phyloP scores from a whole-genome alignment of 2,888 invertebrate species.

The Dusona sp. region DNA sequence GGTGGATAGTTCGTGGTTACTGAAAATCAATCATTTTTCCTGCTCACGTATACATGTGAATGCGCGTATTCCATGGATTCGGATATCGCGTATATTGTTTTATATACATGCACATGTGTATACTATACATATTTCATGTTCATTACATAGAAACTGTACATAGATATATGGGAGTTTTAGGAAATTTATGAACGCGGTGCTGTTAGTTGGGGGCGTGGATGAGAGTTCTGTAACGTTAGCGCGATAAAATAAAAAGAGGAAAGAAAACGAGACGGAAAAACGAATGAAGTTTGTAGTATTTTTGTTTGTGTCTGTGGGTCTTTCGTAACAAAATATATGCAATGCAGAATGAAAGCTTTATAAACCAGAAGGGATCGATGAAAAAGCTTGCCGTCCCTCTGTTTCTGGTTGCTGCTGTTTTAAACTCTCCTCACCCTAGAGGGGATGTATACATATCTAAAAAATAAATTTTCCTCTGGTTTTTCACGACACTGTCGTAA shows the following conservation, averaged over 20 bases:
- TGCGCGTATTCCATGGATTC: neutral
- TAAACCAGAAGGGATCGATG: slow-evolving; percentile 55
- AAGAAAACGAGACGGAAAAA: slow-evolving; percentile 17
- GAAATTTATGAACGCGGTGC: slow-evolving; percentile 54
- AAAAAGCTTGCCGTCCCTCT: slow-evolving; percentile 39
- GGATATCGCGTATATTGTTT: neutral
- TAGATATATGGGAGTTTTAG: slow-evolving; percentile 28
- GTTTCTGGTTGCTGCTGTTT: slow-evolving; percentile 8
- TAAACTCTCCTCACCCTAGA: neutral
- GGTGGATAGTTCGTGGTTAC: slow-evolving; percentile 35
- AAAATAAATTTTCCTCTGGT: slow-evolving; percentile 40
- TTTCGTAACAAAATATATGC: slow-evolving; percentile 48
- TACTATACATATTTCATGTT: neutral
- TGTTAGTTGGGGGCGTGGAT: slow-evolving; percentile 4
- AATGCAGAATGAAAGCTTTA: slow-evolving; percentile 45
- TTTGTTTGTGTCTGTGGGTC: slow-evolving; percentile 33
- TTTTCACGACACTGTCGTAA: slow-evolving; percentile 7
- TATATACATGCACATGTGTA: no score
- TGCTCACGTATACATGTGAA: neutral
- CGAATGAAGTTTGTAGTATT: slow-evolving; percentile 36
- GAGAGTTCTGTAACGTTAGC: slow-evolving; percentile 1
- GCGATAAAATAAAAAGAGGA: slow-evolving; percentile 7
- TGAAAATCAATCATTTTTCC: slow-evolving; percentile 59
- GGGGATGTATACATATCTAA: slow-evolving; percentile 13
- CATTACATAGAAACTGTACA: neutral